A percentile compares a stretch with the other conserved stretches of the same genome.
Conservation (phyloP, 2,113 vertebrate genomes). For the Salvelinus alpinus region DNA sequence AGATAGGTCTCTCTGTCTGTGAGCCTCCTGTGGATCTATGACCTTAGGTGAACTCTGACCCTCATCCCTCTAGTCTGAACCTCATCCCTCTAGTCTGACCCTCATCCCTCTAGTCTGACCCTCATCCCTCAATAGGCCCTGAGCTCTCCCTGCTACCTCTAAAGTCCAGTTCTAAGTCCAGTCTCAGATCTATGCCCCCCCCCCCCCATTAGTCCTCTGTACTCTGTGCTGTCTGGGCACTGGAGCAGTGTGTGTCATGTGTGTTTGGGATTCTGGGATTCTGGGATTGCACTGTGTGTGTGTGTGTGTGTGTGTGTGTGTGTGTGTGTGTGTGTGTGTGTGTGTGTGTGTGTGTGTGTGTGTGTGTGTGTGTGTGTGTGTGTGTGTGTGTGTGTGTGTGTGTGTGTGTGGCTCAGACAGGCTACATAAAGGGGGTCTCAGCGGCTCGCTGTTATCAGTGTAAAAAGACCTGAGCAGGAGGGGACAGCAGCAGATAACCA, state of each 20-base stretch:
- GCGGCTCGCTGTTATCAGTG: slow-evolving; percentile 58
- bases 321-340: background rate
- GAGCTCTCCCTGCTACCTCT: slow-evolving; percentile 25
- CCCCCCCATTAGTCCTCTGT: background rate
- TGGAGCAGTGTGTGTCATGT: slow-evolving; percentile 1
- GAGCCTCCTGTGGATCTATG: slow-evolving; percentile 15
- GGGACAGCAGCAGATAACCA: background rate
- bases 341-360: slow-evolving; percentile 3
- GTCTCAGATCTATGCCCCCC: background rate
- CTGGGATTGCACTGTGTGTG: background rate
- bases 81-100: no score
- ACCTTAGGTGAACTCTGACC: slow-evolving; percentile 52
- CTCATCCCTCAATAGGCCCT: slow-evolving; percentile 13
- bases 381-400: background rate
- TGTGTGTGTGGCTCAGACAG: slow-evolving; percentile 23
- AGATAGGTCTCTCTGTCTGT: slow-evolving; percentile 62
- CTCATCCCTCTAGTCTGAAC: background rate
- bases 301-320: slow-evolving; percentile 9
- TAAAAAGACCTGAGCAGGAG: slow-evolving; percentile 38
- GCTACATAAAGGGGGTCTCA: slow-evolving; percentile 41
- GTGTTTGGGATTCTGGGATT: background rate
- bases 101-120: slow-evolving; percentile 34
- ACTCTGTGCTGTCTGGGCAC: background rate
- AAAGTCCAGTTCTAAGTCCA: slow-evolving; percentile 25
- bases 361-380: background rate